Conservation (phyloP, 2,888 invertebrate genomes). For the Hybos culiciformis region DNA sequence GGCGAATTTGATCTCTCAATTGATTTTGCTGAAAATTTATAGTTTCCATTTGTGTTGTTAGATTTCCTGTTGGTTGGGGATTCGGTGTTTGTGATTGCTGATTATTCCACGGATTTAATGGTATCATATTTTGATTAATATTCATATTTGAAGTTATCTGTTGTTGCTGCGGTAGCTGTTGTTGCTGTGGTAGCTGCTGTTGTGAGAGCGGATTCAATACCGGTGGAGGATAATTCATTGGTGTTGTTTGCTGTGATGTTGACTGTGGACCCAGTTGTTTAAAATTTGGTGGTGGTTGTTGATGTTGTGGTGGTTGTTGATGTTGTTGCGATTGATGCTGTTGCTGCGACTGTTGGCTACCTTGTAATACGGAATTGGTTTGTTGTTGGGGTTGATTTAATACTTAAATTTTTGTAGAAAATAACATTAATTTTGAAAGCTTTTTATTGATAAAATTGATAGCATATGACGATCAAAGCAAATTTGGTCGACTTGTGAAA, state of each 20-base stretch:
- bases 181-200: no score
- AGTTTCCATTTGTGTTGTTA: slow-evolving; percentile 41
- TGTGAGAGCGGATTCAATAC: slow-evolving; percentile 14
- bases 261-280: slow-evolving; percentile 18
- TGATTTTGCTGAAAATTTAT: slow-evolving; percentile 65
- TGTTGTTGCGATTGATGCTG: slow-evolving; percentile 24
- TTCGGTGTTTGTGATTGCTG: slow-evolving; percentile 7
- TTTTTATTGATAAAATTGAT: no score
- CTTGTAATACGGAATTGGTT: slow-evolving; percentile 17
- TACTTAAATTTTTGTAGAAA: no score
- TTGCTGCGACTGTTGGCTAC: slow-evolving; percentile 17
- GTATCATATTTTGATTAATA: slow-evolving; percentile 17
- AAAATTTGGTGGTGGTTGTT: not conserved
- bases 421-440: no score
- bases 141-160: slow-evolving; percentile 24
- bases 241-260: slow-evolving; percentile 8
- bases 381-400: slow-evolving; percentile 16
- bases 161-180: slow-evolving; percentile 20
- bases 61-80: slow-evolving; percentile 16
- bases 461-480: no score
- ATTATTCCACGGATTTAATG: slow-evolving; percentile 4
- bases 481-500: no score
- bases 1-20: slow-evolving; percentile 81
- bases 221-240: slow-evolving; percentile 9
- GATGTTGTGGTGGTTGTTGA: slow-evolving; percentile 18